phyloP scores from a whole-genome alignment of 1,140 invertebrate genomes.

The Panagrolaimus sp. region DNA sequence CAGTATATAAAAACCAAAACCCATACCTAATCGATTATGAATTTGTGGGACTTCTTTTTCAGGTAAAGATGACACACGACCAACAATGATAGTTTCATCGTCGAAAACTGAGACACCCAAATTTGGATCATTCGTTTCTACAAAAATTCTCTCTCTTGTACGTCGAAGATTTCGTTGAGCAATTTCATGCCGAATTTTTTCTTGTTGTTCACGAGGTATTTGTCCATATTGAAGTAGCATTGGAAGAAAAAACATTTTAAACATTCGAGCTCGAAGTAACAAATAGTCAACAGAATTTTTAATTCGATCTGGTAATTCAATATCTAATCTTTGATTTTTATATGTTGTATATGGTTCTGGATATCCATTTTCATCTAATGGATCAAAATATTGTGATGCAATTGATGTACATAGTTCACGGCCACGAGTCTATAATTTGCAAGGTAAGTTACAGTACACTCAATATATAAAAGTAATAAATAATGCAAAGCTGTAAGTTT shows the following conservation, averaged over 20 bases:
- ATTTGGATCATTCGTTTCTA: neutral
- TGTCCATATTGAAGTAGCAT: slow-evolving; percentile 1
- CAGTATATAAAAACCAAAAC: too few species aligned
- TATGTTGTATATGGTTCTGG: neutral
- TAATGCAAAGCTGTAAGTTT: neutral
- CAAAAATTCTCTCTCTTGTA: neutral
- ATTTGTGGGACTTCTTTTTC: neutral
- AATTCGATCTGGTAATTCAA: neutral
- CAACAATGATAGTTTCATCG: neutral
- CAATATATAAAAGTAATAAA: too few species aligned
- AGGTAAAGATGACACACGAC: neutral
- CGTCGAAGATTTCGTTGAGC: neutral
- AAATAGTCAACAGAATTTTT: neutral
- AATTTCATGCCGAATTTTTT: neutral
- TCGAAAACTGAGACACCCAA: neutral
- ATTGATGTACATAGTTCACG: neutral
- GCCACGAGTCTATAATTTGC: too few species aligned
- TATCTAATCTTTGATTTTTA: neutral
- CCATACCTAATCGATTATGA: too few species aligned
- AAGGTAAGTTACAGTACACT: too few species aligned
- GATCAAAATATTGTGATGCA: neutral
- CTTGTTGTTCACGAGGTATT: neutral
- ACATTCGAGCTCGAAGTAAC: slow-evolving; percentile 1
- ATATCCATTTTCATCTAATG: neutral
- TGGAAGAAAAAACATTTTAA: slow-evolving; percentile 8